phyloP scores from a whole-genome alignment of 2,888 invertebrate species.

The Epsilonema sp. region DNA sequence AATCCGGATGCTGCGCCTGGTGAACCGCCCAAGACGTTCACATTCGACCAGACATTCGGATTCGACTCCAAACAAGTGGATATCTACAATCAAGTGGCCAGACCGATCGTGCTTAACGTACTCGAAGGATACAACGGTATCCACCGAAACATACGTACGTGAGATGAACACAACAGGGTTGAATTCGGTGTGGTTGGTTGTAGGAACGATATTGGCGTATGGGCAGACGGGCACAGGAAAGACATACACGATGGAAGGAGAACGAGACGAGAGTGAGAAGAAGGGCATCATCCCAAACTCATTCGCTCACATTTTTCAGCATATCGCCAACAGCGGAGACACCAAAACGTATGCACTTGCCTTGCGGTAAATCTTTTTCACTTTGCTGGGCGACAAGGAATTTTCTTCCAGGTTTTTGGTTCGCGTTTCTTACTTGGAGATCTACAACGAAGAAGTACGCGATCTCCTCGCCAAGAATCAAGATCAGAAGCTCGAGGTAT shows the following conservation, averaged over 20 bases:
- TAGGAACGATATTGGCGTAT: constrained; percentile 43
- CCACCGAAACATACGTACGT: constrained; percentile 3
- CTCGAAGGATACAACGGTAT: constrained; percentile 86
- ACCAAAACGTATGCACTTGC: constrained; percentile 82
- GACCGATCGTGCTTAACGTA: constrained; percentile 89
- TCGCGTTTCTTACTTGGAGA: constrained; percentile 89
- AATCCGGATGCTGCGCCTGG: constrained; percentile 24
- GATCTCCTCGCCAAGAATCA: constrained; percentile 79
- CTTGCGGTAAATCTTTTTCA: too few relatives aligned
- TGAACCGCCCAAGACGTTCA: constrained; percentile 56
- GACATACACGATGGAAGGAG: constrained; percentile 94
- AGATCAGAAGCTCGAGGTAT: constrained; percentile 51
- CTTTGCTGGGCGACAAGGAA: too few relatives aligned
- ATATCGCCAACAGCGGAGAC: constrained; percentile 77
- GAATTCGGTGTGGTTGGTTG: constrained; percentile 5
- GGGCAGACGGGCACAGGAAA: constrained; percentile 76
- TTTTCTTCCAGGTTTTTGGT: constrained; percentile 56
- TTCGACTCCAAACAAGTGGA: constrained; percentile 58
- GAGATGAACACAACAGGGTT: too few relatives aligned
- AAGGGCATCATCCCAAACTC: constrained; percentile 95
- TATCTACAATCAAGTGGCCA: constrained; percentile 81
- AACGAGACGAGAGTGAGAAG: constrained; percentile 60
- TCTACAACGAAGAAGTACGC: constrained; percentile 94
- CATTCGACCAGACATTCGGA: constrained; percentile 83
- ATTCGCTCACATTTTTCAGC: constrained; percentile 94